phyloP scores from a whole-genome alignment of 2,888 invertebrate genomes.

The Elegia similella region DNA sequence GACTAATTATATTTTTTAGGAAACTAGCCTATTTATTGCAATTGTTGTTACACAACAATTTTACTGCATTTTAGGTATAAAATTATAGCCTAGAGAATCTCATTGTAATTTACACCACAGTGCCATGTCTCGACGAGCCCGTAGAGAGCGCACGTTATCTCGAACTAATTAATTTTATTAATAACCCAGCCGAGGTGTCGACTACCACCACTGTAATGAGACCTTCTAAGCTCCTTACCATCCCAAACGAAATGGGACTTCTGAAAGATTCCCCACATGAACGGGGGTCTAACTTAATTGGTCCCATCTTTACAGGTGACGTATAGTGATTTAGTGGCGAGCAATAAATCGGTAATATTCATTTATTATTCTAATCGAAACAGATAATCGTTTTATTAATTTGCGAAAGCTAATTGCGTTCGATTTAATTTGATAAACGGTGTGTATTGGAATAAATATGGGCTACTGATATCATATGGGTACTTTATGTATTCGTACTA shows the following conservation, averaged over 20 bases:
- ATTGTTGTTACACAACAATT: background rate
- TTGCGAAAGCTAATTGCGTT: constrained; percentile 6
- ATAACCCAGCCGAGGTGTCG: constrained; percentile 37
- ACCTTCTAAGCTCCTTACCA: constrained; percentile 26
- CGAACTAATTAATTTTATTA: constrained; percentile 59
- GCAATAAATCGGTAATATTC: constrained; percentile 48
- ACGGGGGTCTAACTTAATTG: constrained; percentile 33
- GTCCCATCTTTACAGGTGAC: constrained; percentile 47
- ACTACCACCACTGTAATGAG: constrained; percentile 33
- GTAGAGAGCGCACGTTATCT: constrained; percentile 41
- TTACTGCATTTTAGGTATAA: background rate
- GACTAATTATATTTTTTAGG: no score
- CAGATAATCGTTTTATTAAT: constrained; percentile 37
- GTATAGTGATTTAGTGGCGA: constrained; percentile 48
- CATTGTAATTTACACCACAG: constrained; percentile 23
- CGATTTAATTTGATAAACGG: constrained; percentile 4
- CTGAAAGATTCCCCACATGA: constrained; percentile 18
- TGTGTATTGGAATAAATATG: constrained; percentile 15
- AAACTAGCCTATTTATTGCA: no score
- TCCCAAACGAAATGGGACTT: constrained; percentile 15
- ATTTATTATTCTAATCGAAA: constrained; percentile 37
- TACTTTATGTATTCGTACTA: no score
- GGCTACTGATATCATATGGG: background rate
- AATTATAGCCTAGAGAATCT: background rate
- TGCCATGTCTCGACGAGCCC: constrained; percentile 25